Evolutionary conservation across 2,113 vertebrate species (phyloP).

Genomic region (Triplophysa rosa): DNA sequence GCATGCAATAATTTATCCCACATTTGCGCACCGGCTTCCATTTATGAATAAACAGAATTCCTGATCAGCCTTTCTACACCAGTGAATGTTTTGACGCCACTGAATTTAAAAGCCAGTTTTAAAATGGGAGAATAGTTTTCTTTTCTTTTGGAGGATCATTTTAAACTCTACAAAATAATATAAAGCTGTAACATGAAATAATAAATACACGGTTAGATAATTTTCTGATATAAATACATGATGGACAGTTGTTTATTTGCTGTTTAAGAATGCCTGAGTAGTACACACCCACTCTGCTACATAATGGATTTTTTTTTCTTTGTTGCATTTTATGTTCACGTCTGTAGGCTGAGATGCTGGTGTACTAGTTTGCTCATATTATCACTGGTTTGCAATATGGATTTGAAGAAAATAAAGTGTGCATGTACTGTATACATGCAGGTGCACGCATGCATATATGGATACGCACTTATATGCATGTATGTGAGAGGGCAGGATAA

Average conservation of each 20-base stretch:
- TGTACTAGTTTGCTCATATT: background rate
- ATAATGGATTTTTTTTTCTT: background rate
- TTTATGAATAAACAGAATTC: constrained; percentile 22
- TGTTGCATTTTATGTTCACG: background rate
- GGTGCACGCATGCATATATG: background rate
- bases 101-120: background rate
- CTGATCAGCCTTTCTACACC: background rate
- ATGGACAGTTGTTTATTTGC: background rate
- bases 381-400: too few relatives aligned
- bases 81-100: too few relatives aligned
- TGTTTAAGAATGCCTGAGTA: background rate
- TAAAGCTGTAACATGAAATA: background rate
- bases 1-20: background rate
- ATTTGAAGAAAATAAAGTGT: background rate
- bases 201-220: background rate
- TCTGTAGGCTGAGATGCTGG: background rate
- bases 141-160: too few relatives aligned
- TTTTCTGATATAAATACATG: background rate
- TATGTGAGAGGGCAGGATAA: constrained; percentile 9
- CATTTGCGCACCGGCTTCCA: constrained; percentile 5
- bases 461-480: background rate
- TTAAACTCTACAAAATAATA: background rate
- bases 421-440: background rate
- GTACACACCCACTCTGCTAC: too few relatives aligned
- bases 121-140: background rate